Base-by-base conservation (phyloP, 2,113 vertebrate genomes). In the Panthera uncia region DNA sequence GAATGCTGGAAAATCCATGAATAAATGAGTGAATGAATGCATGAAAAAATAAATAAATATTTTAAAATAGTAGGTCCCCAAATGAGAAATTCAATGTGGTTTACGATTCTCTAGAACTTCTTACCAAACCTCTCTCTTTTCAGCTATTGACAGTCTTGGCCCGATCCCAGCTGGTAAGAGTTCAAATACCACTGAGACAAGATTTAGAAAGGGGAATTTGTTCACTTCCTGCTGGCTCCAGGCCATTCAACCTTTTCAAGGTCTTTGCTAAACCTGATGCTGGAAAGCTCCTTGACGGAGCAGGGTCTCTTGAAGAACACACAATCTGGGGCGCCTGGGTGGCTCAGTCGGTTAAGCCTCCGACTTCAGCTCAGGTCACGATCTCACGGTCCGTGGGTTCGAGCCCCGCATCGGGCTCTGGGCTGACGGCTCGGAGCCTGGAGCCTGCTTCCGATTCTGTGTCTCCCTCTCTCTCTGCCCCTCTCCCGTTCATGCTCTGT, bases 171-270 rank as follows among this genome's bases (percentile, higher is more conserved):
- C 66, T 81, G 61, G 82, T 25, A 31, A 13, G 73, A 48, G 66
- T 27, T 81, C 90, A 96, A 38, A 81, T 69, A 78, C 15, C 63
- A 33, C 71, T 9, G 38, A 63, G 33, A 68, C 29, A 63, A 41
- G 33, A 68, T 91, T 82, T 91, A 69, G 68, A 96, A 96, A 74
- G 66, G 36, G 15, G 78, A 52, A 85, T 66, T 95, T 88, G 68
- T 89, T 81, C 57, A 52, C 65, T 33, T 50, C 45, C 33, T 76
- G 21, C 68, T 95, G 82, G 38, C 33, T 92, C 16, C 36, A 65
- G 19, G 25, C 81, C 83, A 87, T 8, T 31, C 18, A 48, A 33
- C 11, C 2, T 33, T 68, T 94, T 79, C 23, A 88, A 94, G 52
- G 76, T 73, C 13, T 3, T 31, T 33, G 27, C 29, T 71, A 52